A percentile compares a stretch with the other conserved stretches of the same genome.
Conservation (phyloP, 2,888 invertebrate species). For the Osmoderma eremita region DNA sequence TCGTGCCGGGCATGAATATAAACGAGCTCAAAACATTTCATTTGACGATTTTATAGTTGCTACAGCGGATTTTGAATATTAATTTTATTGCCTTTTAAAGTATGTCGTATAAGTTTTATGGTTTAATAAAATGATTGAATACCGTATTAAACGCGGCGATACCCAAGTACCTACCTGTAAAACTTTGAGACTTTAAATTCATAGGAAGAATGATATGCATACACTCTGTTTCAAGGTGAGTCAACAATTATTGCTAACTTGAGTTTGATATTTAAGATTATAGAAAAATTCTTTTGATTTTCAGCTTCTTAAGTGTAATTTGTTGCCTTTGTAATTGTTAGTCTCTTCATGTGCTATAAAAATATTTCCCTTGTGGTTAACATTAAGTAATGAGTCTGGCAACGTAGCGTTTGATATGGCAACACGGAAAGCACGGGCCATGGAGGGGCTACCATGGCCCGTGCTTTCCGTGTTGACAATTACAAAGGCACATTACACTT, state of each 20-base stretch:
- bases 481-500: too few species aligned
- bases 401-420: too few species aligned
- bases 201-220: slow-evolving; percentile 9
- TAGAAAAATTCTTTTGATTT: too few species aligned
- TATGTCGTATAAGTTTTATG: slow-evolving; percentile 59
- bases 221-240: background rate
- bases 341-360: too few species aligned
- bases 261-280: too few species aligned
- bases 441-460: too few species aligned
- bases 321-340: too few species aligned
- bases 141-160: slow-evolving; percentile 22
- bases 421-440: too few species aligned
- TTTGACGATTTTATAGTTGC: slow-evolving; percentile 53
- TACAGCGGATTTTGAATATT: slow-evolving; percentile 58
- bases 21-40: slow-evolving; percentile 46
- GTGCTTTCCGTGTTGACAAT: too few species aligned
- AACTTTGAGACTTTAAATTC: slow-evolving; percentile 17
- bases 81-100: slow-evolving; percentile 59
- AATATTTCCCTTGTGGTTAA: too few species aligned
- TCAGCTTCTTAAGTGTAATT: too few species aligned
- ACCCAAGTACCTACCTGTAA: background rate
- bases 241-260: background rate
- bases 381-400: too few species aligned
- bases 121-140: slow-evolving; percentile 59
- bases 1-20: background rate